Evolutionary conservation across 2,797 vertebrate genomes (phyloP).

Genomic region (Lacerta agilis): DNA sequence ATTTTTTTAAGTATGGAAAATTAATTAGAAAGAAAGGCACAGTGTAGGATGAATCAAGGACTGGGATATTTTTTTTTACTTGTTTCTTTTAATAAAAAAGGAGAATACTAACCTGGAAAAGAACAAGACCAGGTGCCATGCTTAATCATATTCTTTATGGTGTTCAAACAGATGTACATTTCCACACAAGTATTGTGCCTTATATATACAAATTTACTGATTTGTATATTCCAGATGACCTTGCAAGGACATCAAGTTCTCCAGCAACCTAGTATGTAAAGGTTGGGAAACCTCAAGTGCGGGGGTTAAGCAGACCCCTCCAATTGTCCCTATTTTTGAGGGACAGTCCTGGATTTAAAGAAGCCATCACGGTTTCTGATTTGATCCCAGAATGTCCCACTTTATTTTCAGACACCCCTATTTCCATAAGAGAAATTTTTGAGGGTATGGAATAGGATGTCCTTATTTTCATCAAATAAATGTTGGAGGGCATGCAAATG

Average conservation of each 20-base stretch:
- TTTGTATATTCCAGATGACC: background rate
- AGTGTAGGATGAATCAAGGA: background rate
- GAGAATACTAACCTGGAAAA: background rate
- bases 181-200: background rate
- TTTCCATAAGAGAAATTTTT: too few species aligned
- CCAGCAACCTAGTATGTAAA: background rate
- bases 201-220: background rate
- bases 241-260: background rate
- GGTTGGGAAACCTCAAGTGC: background rate
- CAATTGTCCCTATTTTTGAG: too few species aligned
- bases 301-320: slow-evolving; percentile 9
- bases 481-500: too few species aligned
- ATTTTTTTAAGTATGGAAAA: background rate
- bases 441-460: too few species aligned
- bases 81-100: background rate
- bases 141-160: background rate
- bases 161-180: background rate
- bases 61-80: background rate
- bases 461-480: too few species aligned
- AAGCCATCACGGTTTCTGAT: too few species aligned
- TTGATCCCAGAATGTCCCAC: too few species aligned
- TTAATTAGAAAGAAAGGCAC: background rate
- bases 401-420: too few species aligned
- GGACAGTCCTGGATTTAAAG: too few species aligned
- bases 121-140: background rate